phyloP scores from a whole-genome alignment of 2,888 invertebrate genomes.

The Agriotes lineatus region DNA sequence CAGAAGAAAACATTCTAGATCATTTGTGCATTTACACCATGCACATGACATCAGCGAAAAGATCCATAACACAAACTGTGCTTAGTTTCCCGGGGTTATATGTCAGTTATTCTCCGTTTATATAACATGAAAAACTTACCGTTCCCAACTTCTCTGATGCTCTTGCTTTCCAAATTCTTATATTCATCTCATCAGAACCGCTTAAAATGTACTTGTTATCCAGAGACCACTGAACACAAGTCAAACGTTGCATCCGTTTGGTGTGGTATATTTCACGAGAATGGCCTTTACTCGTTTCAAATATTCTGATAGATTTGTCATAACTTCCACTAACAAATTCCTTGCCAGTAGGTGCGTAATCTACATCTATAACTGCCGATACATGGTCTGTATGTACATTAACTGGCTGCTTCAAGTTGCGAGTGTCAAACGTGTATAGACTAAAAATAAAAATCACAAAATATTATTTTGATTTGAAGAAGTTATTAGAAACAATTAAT shows the following conservation, averaged over 20 bases:
- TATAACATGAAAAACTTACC: slow-evolving; percentile 76
- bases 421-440: slow-evolving; percentile 95
- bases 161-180: slow-evolving; percentile 97
- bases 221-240: slow-evolving; percentile 90
- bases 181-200: slow-evolving; percentile 99
- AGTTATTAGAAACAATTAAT: too few relatives aligned
- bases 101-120: too few relatives aligned
- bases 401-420: slow-evolving; percentile 84
- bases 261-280: slow-evolving; percentile 97
- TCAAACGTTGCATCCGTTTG: slow-evolving; percentile 97
- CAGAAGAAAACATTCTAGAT: too few relatives aligned
- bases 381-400: slow-evolving; percentile 96
- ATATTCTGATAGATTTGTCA: slow-evolving; percentile 95
- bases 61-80: too few relatives aligned
- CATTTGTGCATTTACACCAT: too few relatives aligned
- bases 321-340: slow-evolving; percentile 98
- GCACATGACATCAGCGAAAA: too few relatives aligned
- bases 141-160: slow-evolving; percentile 97
- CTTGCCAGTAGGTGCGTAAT: slow-evolving; percentile 96
- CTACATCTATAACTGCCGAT: slow-evolving; percentile 93
- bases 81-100: too few relatives aligned
- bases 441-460: too few relatives aligned
- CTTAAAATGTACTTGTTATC: slow-evolving; percentile 95
- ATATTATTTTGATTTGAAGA: too few relatives aligned
- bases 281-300: slow-evolving; percentile 83